Evolutionary conservation across 1,140 invertebrate species (phyloP).

Genomic region (Zophobas morio): DNA sequence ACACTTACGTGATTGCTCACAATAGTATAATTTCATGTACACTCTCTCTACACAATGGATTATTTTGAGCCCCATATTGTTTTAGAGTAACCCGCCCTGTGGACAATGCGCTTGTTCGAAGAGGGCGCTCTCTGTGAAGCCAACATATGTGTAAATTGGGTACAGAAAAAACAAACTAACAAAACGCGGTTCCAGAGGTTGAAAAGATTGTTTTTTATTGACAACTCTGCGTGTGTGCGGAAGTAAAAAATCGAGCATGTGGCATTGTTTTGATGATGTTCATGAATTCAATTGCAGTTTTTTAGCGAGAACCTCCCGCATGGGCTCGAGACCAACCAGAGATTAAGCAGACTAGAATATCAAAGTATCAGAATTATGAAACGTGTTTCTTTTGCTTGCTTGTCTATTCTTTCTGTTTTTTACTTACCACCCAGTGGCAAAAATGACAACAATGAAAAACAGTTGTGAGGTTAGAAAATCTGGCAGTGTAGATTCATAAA

Average conservation of each 20-base stretch:
- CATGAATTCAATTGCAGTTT: slow-evolving; percentile 42
- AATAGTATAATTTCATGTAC: neutral
- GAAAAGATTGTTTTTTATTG: slow-evolving; percentile 39
- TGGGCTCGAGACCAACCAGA: neutral
- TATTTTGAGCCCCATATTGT: slow-evolving; percentile 10
- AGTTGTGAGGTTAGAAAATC: too few species aligned
- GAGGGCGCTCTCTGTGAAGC: slow-evolving; percentile 16
- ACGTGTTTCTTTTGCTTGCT: too few species aligned
- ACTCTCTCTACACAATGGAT: neutral
- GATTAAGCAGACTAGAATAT: neutral
- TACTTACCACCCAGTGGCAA: too few species aligned
- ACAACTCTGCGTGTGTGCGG: slow-evolving; percentile 47
- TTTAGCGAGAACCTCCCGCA: slow-evolving; percentile 32
- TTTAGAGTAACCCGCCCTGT: slow-evolving; percentile 16
- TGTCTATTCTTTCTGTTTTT: too few species aligned
- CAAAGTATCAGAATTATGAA: too few species aligned
- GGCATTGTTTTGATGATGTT: slow-evolving; percentile 39
- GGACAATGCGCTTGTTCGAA: slow-evolving; percentile 18
- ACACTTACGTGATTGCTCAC: slow-evolving; percentile 26
- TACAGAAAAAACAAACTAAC: slow-evolving; percentile 33
- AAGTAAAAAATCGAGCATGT: slow-evolving; percentile 48
- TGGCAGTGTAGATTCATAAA: too few species aligned
- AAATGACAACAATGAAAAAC: too few species aligned
- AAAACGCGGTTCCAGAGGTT: slow-evolving; percentile 32
- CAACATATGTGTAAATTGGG: slow-evolving; percentile 35